Evolutionary conservation across 2,113 vertebrate species (phyloP).

Genomic region (Pangasianodon gigas): DNA sequence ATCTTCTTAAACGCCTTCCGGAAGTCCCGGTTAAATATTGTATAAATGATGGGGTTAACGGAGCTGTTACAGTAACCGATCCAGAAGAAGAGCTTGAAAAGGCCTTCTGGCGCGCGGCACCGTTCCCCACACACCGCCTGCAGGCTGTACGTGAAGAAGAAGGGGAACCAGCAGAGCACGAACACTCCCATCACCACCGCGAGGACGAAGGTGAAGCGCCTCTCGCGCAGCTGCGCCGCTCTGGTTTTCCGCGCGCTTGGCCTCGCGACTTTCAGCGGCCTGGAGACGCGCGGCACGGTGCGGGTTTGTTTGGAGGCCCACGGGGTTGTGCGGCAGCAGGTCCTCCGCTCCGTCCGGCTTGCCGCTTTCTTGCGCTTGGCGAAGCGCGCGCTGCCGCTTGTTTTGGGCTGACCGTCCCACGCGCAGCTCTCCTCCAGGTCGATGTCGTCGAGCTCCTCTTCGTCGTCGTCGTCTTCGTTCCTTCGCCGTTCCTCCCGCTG

Average conservation of each 20-base stretch:
- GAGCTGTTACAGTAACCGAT: conserved; percentile 78
- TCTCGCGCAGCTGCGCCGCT: conserved; percentile 77
- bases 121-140: conserved; percentile 77
- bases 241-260: conserved; percentile 60
- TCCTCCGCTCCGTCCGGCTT: conserved; percentile 43
- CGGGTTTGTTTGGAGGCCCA: conserved; percentile 54
- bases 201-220: conserved; percentile 82
- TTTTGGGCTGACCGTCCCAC: conserved; percentile 52
- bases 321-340: conserved; percentile 54
- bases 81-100: conserved; percentile 94
- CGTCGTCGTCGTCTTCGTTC: conserved; percentile 68
- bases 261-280: conserved; percentile 33
- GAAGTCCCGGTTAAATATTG: conserved; percentile 83
- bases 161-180: conserved; percentile 87
- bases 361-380: conserved; percentile 55
- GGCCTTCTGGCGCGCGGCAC: conserved; percentile 77
- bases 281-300: not conserved
- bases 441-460: conserved; percentile 68
- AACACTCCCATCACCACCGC: conserved; percentile 85
- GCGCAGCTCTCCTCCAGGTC: conserved; percentile 71
- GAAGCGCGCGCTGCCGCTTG: conserved; percentile 38
- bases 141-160: conserved; percentile 88
- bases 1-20: conserved; percentile 81
- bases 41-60: conserved; percentile 77
- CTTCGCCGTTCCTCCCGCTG: conserved; percentile 12